Percentiles rank a stretch among this genome's conserved stretches.
These are phyloP conservation scores for Polydesmus complanatus DNA, from an alignment of 2,888 invertebrate genomes.

Conservation along the genomic window DNA sequence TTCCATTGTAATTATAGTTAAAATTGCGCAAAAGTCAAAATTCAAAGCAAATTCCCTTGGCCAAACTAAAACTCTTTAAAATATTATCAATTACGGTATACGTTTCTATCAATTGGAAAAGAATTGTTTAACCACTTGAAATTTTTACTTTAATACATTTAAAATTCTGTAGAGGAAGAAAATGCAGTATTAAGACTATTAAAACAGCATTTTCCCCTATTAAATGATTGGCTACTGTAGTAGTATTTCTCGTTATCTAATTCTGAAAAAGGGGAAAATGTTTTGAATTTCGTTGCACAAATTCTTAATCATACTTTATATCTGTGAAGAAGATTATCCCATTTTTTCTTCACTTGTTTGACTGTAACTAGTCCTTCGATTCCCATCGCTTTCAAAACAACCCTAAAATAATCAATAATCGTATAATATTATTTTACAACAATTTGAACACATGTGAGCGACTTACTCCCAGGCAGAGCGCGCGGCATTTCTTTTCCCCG, in stretches of 20 bases:
- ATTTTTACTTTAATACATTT: too few relatives aligned
- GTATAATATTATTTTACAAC: not conserved
- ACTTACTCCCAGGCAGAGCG: slow-evolving; percentile 8
- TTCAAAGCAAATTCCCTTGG: too few relatives aligned
- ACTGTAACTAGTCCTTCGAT: slow-evolving; percentile 2
- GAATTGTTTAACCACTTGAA: too few relatives aligned
- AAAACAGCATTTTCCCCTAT: too few relatives aligned
- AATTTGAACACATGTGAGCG: not conserved
- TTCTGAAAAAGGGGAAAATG: not conserved
- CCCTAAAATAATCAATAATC: not conserved
- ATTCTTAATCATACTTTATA: slow-evolving; percentile 4
- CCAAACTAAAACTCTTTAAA: too few relatives aligned
- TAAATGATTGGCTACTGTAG: too few relatives aligned
- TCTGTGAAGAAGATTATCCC: slow-evolving; percentile 12
- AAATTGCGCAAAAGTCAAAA: too few relatives aligned
- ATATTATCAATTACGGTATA: too few relatives aligned
- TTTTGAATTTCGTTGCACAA: not conserved
- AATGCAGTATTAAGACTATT: too few relatives aligned
- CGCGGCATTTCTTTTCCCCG: slow-evolving; percentile 7
- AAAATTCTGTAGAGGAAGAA: too few relatives aligned
- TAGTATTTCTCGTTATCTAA: not conserved
- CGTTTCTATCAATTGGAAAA: too few relatives aligned
- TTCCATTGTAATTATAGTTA: too few relatives aligned
- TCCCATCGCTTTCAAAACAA: slow-evolving; percentile 6
- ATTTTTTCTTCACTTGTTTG: slow-evolving; percentile 10